phyloP scores from a whole-genome alignment of 2,113 vertebrate genomes.

The Solea senegalensis region DNA sequence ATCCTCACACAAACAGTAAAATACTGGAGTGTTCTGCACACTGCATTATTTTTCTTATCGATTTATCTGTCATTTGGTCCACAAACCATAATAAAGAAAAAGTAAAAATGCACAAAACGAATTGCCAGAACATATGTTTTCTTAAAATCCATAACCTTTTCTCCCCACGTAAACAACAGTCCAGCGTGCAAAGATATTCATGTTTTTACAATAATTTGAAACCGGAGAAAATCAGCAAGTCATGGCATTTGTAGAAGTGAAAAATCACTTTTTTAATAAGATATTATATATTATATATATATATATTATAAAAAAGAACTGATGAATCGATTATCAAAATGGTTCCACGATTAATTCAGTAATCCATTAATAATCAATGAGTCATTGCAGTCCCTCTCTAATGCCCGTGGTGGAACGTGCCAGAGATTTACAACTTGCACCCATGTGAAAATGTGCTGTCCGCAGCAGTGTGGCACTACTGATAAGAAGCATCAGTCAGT shows the following conservation, averaged over 20 bases:
- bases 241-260: no score
- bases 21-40: not conserved
- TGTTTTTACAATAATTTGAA: not conserved
- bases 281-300: no score
- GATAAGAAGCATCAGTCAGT: conserved; percentile 77
- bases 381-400: no score
- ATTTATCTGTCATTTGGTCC: not conserved
- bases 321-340: no score
- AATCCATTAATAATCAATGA: no score
- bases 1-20: not conserved
- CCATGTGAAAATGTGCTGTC: conserved; percentile 69
- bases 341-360: no score
- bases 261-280: no score
- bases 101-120: not conserved
- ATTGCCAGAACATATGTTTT: not conserved
- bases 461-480: conserved; percentile 74
- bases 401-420: conserved; percentile 35
- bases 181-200: not conserved
- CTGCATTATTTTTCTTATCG: not conserved
- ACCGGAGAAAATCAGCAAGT: no score
- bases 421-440: conserved; percentile 55
- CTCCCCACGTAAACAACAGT: not conserved
- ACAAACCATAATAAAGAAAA: not conserved
- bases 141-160: not conserved
- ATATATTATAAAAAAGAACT: no score